Evolutionary conservation across 2,797 vertebrate species (phyloP).

Genomic region (Perodicticus potto): DNA sequence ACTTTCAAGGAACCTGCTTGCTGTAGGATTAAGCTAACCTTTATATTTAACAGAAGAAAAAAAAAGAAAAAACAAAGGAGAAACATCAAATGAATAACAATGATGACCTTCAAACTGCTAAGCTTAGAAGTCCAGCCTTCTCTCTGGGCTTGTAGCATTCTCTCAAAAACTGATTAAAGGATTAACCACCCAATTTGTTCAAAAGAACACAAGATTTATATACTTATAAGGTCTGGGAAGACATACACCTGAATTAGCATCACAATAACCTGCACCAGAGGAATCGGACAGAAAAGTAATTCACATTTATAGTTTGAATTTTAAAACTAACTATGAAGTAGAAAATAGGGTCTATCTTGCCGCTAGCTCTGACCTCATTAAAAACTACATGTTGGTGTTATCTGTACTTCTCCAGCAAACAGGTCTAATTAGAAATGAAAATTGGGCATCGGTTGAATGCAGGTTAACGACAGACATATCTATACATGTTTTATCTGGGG

Average conservation of each 20-base stretch:
- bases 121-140: conserved; percentile 64
- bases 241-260: conserved; percentile 74
- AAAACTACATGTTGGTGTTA: not conserved
- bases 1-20: conserved; percentile 42
- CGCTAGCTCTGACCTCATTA: conserved; percentile 13
- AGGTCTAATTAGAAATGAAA: conserved; percentile 73
- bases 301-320: conserved; percentile 63
- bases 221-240: conserved; percentile 71
- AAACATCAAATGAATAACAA: conserved; percentile 75
- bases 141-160: conserved; percentile 70
- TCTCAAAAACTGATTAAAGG: conserved; percentile 83
- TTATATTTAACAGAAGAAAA: conserved; percentile 28
- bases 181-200: conserved; percentile 82
- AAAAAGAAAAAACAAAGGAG: conserved; percentile 41
- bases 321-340: conserved; percentile 61
- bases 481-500: conserved; percentile 52
- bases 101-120: conserved; percentile 75
- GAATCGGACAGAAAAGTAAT: conserved; percentile 69
- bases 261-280: conserved; percentile 73
- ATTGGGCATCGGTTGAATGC: not conserved
- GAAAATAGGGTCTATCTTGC: not conserved
- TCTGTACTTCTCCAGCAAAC: conserved; percentile 58
- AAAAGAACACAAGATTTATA: conserved; percentile 80
- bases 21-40: conserved; percentile 60
- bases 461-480: conserved; percentile 53